phyloP scores from a whole-genome alignment of 2,797 vertebrate species.

The Malurus leucopterus region DNA sequence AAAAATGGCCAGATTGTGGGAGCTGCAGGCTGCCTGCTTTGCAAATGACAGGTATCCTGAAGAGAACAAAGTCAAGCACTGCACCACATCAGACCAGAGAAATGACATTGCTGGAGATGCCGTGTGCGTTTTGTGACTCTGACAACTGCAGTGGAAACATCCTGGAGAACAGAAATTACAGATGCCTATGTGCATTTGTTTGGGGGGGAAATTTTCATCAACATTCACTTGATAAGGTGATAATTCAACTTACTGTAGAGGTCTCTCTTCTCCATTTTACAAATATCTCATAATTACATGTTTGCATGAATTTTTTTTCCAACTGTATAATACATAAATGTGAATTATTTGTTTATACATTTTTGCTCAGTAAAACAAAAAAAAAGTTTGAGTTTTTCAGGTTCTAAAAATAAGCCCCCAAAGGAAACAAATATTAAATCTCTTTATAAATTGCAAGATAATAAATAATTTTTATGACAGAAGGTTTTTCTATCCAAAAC shows the following conservation, averaged over 20 bases:
- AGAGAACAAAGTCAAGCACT: slow-evolving; percentile 21
- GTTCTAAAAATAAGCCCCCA: not conserved
- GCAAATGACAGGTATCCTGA: slow-evolving; percentile 2
- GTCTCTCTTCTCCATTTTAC: not conserved
- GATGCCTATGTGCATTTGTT: not conserved
- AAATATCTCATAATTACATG: not conserved
- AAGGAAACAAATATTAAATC: not conserved
- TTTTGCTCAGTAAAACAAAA: not conserved
- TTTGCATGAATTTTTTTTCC: not conserved
- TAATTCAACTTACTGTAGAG: not conserved
- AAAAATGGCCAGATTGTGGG: slow-evolving; percentile 19
- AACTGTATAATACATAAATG: not conserved
- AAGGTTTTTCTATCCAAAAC: not conserved
- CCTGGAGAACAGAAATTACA: not conserved
- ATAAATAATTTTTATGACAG: not conserved
- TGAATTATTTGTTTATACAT: not conserved
- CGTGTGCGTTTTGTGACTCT: not conserved
- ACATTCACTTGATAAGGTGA: not conserved
- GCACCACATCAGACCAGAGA: not conserved
- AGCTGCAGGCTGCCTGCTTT: slow-evolving; percentile 21
- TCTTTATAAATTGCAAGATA: not conserved
- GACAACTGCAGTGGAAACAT: not conserved
- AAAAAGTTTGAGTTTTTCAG: not conserved
- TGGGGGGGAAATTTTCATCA: not conserved
- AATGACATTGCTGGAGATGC: not conserved